These are phyloP conservation scores for Takifugu ocellatus DNA, from an alignment of 2,797 vertebrate species.

Conservation along the genomic window DNA sequence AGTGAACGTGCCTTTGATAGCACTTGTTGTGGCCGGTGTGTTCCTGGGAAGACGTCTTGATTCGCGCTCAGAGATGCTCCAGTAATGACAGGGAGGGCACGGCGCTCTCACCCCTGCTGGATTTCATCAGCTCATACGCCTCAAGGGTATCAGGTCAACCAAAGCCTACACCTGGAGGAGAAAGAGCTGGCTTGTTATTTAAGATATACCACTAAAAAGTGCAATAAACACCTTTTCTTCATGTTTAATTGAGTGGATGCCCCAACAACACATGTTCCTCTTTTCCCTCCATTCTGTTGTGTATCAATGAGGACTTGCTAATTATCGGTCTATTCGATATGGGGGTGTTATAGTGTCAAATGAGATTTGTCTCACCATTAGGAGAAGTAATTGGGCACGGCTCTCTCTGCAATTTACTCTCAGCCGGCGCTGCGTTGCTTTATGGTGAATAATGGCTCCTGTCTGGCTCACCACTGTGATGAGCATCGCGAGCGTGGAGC, in stretches of 20 bases:
- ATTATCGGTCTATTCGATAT: not conserved
- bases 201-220: constrained; percentile 27
- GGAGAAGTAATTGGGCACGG: constrained; percentile 67
- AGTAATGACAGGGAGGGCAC: constrained; percentile 24
- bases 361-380: constrained; percentile 72
- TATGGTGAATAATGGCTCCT: constrained; percentile 71
- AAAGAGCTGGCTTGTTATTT: constrained; percentile 10
- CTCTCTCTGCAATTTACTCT: constrained; percentile 69
- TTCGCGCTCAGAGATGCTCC: constrained; percentile 11
- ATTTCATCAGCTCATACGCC: constrained; percentile 28
- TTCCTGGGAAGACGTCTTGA: constrained; percentile 34
- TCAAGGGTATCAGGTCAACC: constrained; percentile 21
- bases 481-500: constrained; percentile 37
- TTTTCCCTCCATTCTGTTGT: not conserved
- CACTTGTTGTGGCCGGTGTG: constrained; percentile 13
- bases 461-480: constrained; percentile 62
- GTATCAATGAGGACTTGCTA: not conserved
- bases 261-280: no score
- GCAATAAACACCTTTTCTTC: constrained; percentile 19
- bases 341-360: constrained; percentile 6
- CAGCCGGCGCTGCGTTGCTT: constrained; percentile 55
- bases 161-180: constrained; percentile 15
- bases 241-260: constrained; percentile 40
- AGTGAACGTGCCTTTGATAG: constrained; percentile 27
- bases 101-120: constrained; percentile 11